Evolutionary conservation across 2,888 invertebrate species (phyloP).

Genomic region (Andrena praecox): DNA sequence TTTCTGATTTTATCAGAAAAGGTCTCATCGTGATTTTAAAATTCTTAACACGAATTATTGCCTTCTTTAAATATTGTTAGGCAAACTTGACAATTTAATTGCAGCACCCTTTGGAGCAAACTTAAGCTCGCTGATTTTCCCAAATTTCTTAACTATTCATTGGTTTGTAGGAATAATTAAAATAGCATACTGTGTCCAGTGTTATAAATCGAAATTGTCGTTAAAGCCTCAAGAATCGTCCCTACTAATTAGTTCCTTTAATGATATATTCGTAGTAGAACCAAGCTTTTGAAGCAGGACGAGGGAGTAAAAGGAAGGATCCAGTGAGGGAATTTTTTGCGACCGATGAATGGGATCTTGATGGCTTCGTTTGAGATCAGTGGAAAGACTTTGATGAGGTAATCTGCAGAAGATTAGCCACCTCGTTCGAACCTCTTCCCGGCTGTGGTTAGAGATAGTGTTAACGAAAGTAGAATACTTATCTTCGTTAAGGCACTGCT

Average conservation of each 20-base stretch:
- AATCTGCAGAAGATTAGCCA: background rate
- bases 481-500: too few relatives aligned
- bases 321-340: background rate
- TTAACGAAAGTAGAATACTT: background rate
- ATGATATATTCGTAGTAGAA: background rate
- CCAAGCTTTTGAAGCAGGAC: background rate
- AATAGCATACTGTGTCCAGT: too few relatives aligned
- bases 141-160: too few relatives aligned
- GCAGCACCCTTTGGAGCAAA: too few relatives aligned
- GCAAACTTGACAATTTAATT: too few relatives aligned
- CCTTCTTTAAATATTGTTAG: too few relatives aligned
- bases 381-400: conserved; percentile 3
- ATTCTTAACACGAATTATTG: too few relatives aligned
- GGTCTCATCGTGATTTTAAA: too few relatives aligned
- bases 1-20: background rate
- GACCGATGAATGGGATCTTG: background rate
- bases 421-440: background rate
- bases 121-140: too few relatives aligned
- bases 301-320: background rate
- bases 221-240: too few relatives aligned
- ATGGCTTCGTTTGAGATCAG: conserved; percentile 4
- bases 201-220: too few relatives aligned
- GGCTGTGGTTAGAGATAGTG: conserved; percentile 5
- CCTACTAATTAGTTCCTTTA: background rate
- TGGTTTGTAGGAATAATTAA: too few relatives aligned